Conservation (phyloP, 1,140 invertebrate species). For the Chionoecetes opilio region DNA sequence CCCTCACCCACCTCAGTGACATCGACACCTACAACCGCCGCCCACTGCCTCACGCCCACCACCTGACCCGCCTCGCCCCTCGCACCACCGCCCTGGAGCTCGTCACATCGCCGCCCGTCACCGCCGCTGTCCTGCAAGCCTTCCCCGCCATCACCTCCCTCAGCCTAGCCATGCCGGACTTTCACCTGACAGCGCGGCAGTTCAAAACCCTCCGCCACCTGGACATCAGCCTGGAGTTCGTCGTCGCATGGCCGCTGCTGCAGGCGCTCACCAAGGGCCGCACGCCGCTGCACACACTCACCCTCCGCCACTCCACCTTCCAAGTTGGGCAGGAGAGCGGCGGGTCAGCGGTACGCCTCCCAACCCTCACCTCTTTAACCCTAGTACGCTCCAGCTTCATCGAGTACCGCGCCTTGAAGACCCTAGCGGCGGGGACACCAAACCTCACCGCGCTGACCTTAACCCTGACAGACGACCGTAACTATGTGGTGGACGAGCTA, state of each 20-base stretch:
- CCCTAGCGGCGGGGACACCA: constrained; percentile 66
- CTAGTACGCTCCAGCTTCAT: constrained; percentile 80
- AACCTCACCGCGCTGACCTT: constrained; percentile 62
- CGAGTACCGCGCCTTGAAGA: constrained; percentile 76
- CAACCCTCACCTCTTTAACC: constrained; percentile 65
- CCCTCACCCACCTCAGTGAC: constrained; percentile 73
- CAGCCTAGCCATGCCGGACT: constrained; percentile 69
- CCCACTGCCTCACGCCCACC: constrained; percentile 57
- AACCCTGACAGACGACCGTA: constrained; percentile 77
- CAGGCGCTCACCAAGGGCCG: constrained; percentile 64
- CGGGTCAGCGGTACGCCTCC: background rate
- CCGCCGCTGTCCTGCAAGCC: constrained; percentile 17
- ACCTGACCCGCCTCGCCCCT: constrained; percentile 69
- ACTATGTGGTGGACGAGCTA: constrained; percentile 79
- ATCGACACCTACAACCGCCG: constrained; percentile 77
- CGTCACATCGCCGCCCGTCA: constrained; percentile 59
- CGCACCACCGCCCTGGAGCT: constrained; percentile 64
- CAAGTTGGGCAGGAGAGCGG: constrained; percentile 1
- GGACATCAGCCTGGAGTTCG: constrained; percentile 78
- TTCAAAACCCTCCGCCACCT: constrained; percentile 70
- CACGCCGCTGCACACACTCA: constrained; percentile 66
- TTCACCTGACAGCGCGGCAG: constrained; percentile 57
- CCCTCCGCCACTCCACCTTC: constrained; percentile 75
- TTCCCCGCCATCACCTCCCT: constrained; percentile 66
- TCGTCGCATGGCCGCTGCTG: constrained; percentile 74